Percentiles rank a stretch among this genome's conserved stretches.
Evolutionary conservation across 1,140 invertebrate genomes (phyloP).

Genomic region (Drosophila oshimai): DNA sequence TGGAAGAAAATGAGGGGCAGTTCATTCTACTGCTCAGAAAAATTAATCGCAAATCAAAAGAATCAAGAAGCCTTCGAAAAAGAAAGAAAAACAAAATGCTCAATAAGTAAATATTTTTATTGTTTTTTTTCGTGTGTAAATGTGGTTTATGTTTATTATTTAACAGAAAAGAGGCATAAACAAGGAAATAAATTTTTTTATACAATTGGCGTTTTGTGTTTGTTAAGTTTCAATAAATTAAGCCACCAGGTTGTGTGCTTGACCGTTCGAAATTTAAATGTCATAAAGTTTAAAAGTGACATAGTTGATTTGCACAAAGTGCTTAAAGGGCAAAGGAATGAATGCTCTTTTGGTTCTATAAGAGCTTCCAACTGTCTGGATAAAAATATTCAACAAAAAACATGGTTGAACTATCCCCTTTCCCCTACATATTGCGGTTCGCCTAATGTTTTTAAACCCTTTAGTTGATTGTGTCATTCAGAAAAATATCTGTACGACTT

Average conservation of each 20-base stretch:
- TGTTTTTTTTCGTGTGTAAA: neutral
- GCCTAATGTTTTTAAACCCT: slow-evolving; percentile 54
- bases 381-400: slow-evolving; percentile 15
- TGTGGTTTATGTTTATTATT: slow-evolving; percentile 59
- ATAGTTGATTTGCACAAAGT: slow-evolving; percentile 28
- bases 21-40: too few relatives aligned
- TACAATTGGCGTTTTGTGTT: slow-evolving; percentile 45
- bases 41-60: too few relatives aligned
- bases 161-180: too few relatives aligned
- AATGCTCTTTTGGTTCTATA: neutral
- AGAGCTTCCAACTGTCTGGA: slow-evolving; percentile 8
- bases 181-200: too few relatives aligned
- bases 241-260: slow-evolving; percentile 37
- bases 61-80: too few relatives aligned
- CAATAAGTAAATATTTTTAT: too few relatives aligned
- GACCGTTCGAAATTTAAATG: too few relatives aligned
- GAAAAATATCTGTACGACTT: slow-evolving; percentile 42
- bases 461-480: slow-evolving; percentile 34
- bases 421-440: slow-evolving; percentile 13
- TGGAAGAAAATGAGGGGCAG: too few relatives aligned
- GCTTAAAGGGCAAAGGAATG: slow-evolving; percentile 17
- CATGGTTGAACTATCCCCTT: slow-evolving; percentile 33
- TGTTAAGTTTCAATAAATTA: slow-evolving; percentile 80
- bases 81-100: too few relatives aligned
- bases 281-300: too few relatives aligned